Evolutionary conservation across 2,888 invertebrate species (phyloP).

Genomic region (Tupiocoris notatus): DNA sequence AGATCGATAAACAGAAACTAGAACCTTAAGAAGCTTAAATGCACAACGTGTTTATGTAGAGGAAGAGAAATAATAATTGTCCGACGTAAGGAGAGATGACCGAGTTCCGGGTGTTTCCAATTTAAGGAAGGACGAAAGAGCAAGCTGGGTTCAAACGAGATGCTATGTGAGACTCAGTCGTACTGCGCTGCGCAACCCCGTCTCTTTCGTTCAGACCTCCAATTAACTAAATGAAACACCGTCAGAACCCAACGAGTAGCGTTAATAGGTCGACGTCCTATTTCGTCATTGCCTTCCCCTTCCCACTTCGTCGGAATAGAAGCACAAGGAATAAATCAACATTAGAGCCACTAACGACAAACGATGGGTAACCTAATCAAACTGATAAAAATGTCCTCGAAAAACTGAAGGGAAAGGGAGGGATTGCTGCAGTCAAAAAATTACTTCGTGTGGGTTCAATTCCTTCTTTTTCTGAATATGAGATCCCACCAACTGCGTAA

Average conservation of each 20-base stretch:
- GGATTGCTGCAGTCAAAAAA: too few species aligned
- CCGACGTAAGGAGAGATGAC: too few species aligned
- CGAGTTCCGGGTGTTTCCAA: too few species aligned
- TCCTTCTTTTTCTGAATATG: too few species aligned
- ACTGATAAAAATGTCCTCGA: not conserved
- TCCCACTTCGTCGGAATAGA: not conserved
- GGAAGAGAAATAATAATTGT: too few species aligned
- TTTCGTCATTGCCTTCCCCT: not conserved
- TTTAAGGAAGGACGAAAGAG: not conserved
- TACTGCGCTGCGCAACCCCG: not conserved
- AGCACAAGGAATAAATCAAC: not conserved
- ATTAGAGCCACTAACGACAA: not conserved
- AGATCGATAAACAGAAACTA: too few species aligned
- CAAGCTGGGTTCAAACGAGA: not conserved
- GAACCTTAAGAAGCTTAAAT: too few species aligned
- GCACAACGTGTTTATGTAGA: too few species aligned
- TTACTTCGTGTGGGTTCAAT: too few species aligned
- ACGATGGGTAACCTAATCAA: not conserved
- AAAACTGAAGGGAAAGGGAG: not conserved
- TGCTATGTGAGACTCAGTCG: not conserved
- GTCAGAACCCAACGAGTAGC: not conserved
- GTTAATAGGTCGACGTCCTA: not conserved
- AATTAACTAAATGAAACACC: not conserved
- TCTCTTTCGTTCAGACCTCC: not conserved
- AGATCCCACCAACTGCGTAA: too few species aligned